Percentiles rank a stretch among this genome's conserved stretches.
Evolutionary conservation across 2,888 invertebrate species (phyloP).

Genomic region (Agrotis puta): DNA sequence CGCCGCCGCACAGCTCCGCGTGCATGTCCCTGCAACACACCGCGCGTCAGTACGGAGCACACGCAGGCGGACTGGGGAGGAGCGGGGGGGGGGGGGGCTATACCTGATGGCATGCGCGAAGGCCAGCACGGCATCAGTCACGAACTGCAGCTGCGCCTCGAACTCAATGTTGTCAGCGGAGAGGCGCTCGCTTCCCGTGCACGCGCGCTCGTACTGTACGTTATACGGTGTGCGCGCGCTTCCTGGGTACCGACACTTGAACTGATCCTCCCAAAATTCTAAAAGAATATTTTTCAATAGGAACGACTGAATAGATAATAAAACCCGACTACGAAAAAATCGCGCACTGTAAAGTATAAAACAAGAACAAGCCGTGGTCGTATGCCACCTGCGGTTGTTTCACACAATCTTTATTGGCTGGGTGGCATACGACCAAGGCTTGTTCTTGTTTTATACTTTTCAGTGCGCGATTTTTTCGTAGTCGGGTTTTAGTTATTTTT

Average conservation of each 20-base stretch:
- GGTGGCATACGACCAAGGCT: too few species aligned
- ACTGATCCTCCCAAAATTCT: slow-evolving; percentile 99
- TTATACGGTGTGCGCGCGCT: slow-evolving; percentile 96
- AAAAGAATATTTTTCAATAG: neutral
- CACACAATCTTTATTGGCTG: too few species aligned
- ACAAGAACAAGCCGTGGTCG: too few species aligned
- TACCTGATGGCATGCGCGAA: slow-evolving; percentile 97
- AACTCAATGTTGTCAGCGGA: slow-evolving; percentile 94
- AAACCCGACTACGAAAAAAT: too few species aligned
- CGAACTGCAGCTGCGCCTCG: slow-evolving; percentile 98
- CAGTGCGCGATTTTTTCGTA: too few species aligned
- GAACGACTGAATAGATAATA: too few species aligned
- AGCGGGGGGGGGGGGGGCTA: neutral
- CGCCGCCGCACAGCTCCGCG: slow-evolving; percentile 93
- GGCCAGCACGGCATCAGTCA: slow-evolving; percentile 98
- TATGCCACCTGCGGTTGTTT: too few species aligned
- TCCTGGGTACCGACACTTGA: slow-evolving; percentile 96
- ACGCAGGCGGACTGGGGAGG: too few species aligned
- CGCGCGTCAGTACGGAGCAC: neutral
- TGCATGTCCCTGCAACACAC: slow-evolving; percentile 94
- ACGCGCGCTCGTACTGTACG: slow-evolving; percentile 92
- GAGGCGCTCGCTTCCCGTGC: slow-evolving; percentile 95
- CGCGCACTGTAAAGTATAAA: too few species aligned
- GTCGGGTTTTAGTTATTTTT: too few species aligned
- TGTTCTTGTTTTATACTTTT: too few species aligned